Conservation (phyloP, 2,797 vertebrate genomes). For the Graptemys geographica region DNA sequence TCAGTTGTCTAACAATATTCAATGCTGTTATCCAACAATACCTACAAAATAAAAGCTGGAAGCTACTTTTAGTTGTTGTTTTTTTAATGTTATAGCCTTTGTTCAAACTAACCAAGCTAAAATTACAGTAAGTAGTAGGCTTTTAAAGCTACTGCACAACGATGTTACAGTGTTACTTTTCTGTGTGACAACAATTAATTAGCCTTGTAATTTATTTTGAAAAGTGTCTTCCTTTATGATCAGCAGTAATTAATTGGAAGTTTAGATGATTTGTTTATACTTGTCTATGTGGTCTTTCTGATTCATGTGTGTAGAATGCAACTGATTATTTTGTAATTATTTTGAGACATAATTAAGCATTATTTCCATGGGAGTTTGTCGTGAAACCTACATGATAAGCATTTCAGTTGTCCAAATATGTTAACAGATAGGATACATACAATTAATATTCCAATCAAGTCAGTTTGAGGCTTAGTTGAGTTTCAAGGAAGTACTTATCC, state of each 20-base stretch:
- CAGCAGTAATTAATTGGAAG: conserved; percentile 22
- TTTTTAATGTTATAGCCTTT: not conserved
- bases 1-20: not conserved
- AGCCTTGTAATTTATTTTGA: conserved; percentile 23
- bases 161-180: conserved; percentile 10
- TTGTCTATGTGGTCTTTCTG: conserved; percentile 7
- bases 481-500: conserved; percentile 45
- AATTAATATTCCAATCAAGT: conserved; percentile 43
- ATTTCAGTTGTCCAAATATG: conserved; percentile 38
- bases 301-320: conserved; percentile 10
- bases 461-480: conserved; percentile 54
- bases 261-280: conserved; percentile 35
- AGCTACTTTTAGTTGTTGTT: not conserved
- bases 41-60: not conserved
- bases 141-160: conserved; percentile 22
- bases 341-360: conserved; percentile 62
- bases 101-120: not conserved
- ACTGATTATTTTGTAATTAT: conserved; percentile 28
- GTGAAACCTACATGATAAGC: conserved; percentile 25
- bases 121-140: conserved; percentile 10
- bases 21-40: not conserved
- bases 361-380: conserved; percentile 20
- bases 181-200: conserved; percentile 55
- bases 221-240: conserved; percentile 46
- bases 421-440: not conserved